Conservation (phyloP, 2,888 invertebrate genomes). For the Anagyrus pseudococci region DNA sequence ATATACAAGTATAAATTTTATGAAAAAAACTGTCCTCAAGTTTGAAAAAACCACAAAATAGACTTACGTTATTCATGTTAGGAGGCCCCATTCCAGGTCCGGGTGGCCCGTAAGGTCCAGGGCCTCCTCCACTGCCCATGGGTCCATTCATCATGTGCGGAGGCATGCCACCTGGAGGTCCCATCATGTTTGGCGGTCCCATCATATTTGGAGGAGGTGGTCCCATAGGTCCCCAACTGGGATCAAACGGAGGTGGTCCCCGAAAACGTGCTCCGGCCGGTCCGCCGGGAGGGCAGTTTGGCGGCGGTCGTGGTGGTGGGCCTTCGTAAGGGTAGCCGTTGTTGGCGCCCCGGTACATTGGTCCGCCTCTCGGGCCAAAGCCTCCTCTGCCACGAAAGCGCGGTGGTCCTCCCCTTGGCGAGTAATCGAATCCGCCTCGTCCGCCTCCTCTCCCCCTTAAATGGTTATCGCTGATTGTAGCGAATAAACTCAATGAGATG, state of each 20-base stretch:
- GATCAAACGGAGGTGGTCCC: slow-evolving; percentile 69
- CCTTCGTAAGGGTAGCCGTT: slow-evolving; percentile 64
- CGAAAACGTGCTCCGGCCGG: slow-evolving; percentile 62
- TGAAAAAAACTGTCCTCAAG: slow-evolving; percentile 10
- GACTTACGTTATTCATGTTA: slow-evolving; percentile 57
- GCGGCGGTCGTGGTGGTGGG: slow-evolving; percentile 62
- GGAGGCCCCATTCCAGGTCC: slow-evolving; percentile 68
- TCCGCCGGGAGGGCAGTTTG: slow-evolving; percentile 55
- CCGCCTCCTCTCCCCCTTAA: slow-evolving; percentile 56
- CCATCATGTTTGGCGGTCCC: slow-evolving; percentile 62
- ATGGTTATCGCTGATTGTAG: slow-evolving; percentile 39
- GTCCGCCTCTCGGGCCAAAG: slow-evolving; percentile 67
- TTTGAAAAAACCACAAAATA: too few species aligned
- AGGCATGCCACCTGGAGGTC: slow-evolving; percentile 57
- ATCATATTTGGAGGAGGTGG: slow-evolving; percentile 61
- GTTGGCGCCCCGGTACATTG: slow-evolving; percentile 63
- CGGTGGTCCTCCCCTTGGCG: slow-evolving; percentile 66
- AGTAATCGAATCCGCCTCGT: slow-evolving; percentile 60
- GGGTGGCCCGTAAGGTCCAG: slow-evolving; percentile 61
- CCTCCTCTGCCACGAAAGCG: slow-evolving; percentile 70
- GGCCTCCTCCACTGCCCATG: slow-evolving; percentile 52
- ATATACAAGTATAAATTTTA: background rate
- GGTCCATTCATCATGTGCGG: slow-evolving; percentile 62
- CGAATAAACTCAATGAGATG: slow-evolving; percentile 33
- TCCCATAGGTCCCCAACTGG: slow-evolving; percentile 75